A percentile compares a stretch with the other conserved stretches of the same genome.
Conservation (phyloP, 2,888 invertebrate species). For the Emesis russula region DNA sequence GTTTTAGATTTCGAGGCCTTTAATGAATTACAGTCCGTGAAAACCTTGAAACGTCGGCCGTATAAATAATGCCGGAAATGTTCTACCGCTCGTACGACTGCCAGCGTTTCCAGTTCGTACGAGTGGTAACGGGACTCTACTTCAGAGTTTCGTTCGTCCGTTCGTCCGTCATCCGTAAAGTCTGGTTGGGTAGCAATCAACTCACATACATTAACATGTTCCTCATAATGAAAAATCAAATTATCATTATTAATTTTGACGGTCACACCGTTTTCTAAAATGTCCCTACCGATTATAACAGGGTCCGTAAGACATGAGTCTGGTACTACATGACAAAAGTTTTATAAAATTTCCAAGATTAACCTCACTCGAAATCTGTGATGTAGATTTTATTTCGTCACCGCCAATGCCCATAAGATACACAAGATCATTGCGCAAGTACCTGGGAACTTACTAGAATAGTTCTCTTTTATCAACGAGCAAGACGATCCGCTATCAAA, state of each 20-base stretch:
- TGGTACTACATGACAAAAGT: conserved; percentile 44
- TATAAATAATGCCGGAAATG: conserved; percentile 30
- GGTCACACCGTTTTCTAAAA: conserved; percentile 40
- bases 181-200: too few species aligned
- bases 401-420: conserved; percentile 70
- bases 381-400: conserved; percentile 44
- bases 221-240: conserved; percentile 4
- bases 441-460: conserved; percentile 47
- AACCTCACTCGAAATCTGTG: conserved; percentile 20
- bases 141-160: too few species aligned
- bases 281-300: conserved; percentile 52
- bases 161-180: too few species aligned
- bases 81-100: neutral
- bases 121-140: too few species aligned
- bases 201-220: conserved; percentile 20
- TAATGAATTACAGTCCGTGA: too few species aligned
- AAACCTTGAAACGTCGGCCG: too few species aligned
- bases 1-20: too few species aligned
- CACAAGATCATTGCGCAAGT: conserved; percentile 69
- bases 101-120: neutral
- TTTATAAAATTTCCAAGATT: neutral
- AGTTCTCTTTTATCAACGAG: conserved; percentile 40
- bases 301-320: conserved; percentile 25
- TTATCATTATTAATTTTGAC: conserved; percentile 47
- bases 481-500: conserved; percentile 64